Evolutionary conservation across 2,113 vertebrate genomes (phyloP), one percentile per base, ranked within the genome.

Genomic region (Falcunculus frontatus): DNA sequence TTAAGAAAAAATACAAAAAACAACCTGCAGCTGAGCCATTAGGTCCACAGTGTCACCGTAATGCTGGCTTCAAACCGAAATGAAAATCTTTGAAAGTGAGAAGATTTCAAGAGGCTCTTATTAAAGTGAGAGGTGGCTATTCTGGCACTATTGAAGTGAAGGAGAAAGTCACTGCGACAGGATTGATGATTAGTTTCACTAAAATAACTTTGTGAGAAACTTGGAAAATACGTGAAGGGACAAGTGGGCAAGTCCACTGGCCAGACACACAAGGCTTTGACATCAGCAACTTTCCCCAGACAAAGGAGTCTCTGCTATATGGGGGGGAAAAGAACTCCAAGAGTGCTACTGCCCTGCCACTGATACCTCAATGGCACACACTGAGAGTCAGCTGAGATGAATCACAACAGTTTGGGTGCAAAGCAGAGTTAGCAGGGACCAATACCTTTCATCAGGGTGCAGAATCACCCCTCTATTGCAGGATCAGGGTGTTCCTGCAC

Each of bases 51-150:
- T 75, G 59, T 70, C 63, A 67, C 47, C 37, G 59, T 50, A 67
- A 88, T 33, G 29, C 75, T 65, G 11, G n/a, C 65, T 92, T 95
- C 86, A 93, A 92, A 79, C 33, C 1, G 1, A 89, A 94, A 89
- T 46, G 42, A 83, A 64, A 87, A 75, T 63, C 81, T 95, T 85
- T 88, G 75, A 81, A 91, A 96, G 76, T 8, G 33, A 84, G 49
- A 87, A 68, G 84, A 75, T 84, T 87, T 81, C 73, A 74, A 67
- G 82, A 75, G n/a, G 15, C 22, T 63, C 49, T 86, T 49, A 60
- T 81, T 92, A 92, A 96, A 96, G 65, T 30, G 49, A 44, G 65
- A 87, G 46, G 87, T 80, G 67, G 82, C 57, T 64, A 17, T 59
- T 88, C 63, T 50, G n/a, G 20, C 18, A 13, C 49, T 65, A n/a